Conservation (phyloP, 2,797 vertebrate species). For the Psittacula echo region DNA sequence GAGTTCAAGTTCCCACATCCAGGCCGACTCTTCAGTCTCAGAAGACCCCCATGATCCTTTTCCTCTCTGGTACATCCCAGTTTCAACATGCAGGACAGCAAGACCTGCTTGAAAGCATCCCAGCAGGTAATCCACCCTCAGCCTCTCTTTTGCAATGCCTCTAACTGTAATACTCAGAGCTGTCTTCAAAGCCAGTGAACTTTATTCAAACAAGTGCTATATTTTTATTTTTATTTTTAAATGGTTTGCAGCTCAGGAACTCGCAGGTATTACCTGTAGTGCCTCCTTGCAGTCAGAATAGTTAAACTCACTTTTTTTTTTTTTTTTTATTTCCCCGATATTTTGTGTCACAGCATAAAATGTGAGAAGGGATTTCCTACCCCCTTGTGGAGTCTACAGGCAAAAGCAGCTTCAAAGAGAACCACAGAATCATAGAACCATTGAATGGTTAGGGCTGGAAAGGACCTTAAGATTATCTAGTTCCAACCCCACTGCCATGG, state of each 20-base stretch:
- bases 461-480: not conserved
- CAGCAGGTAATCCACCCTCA: not conserved
- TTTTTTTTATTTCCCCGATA: no score
- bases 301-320: not conserved
- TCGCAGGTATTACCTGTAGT: not conserved
- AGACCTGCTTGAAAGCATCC: not conserved
- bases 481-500: no score
- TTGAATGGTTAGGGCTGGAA: not conserved
- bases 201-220: not conserved
- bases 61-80: not conserved
- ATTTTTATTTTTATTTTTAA: not conserved
- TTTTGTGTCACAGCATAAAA: not conserved
- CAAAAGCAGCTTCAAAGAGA: slow-evolving; percentile 1
- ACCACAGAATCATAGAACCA: not conserved
- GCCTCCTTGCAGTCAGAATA: not conserved
- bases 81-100: not conserved
- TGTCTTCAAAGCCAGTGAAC: not conserved
- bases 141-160: not conserved
- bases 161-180: not conserved
- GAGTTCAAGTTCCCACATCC: not conserved
- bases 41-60: not conserved
- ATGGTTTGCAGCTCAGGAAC: not conserved
- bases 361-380: not conserved
- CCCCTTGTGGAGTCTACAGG: slow-evolving; percentile 5
- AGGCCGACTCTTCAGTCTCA: not conserved